Percentiles rank a stretch among this genome's conserved stretches.
Conservation (phyloP, 2,888 invertebrate genomes). For the Pyrrhosoma nymphula region DNA sequence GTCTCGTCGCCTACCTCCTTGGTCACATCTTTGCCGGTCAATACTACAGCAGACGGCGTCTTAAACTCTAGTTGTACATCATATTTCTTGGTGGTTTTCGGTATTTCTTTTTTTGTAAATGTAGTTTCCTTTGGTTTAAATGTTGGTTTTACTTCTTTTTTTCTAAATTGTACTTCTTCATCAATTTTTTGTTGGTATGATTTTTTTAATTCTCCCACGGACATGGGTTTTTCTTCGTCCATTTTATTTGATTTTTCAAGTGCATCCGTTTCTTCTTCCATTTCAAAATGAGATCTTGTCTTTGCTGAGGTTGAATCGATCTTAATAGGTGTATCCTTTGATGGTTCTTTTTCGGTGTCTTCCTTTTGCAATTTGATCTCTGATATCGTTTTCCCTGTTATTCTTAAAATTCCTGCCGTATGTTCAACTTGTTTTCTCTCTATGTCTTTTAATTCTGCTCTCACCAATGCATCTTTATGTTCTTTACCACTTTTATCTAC, state of each 20-base stretch:
- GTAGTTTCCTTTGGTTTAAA: background rate
- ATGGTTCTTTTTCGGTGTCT: no score
- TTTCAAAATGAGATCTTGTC: no score
- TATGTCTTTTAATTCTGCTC: background rate
- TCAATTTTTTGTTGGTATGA: background rate
- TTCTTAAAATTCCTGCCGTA: background rate
- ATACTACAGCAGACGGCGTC: background rate
- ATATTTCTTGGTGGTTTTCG: background rate
- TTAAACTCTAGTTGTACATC: background rate
- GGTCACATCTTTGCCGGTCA: background rate
- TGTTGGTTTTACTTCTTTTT: background rate
- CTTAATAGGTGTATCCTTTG: background rate
- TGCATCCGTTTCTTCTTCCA: background rate
- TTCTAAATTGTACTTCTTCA: background rate
- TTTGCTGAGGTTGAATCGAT: background rate
- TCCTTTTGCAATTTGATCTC: no score
- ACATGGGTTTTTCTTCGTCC: background rate
- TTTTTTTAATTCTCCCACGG: background rate
- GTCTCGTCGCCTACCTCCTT: background rate
- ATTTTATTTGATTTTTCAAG: background rate
- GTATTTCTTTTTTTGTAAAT: background rate
- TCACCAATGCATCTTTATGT: background rate
- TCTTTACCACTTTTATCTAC: background rate
- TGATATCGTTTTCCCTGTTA: background rate
- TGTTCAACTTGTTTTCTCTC: background rate